Evolutionary conservation across 2,113 vertebrate genomes (phyloP), one percentile per base, ranked within the genome.

Genomic region (Otocyon megalotis): DNA sequence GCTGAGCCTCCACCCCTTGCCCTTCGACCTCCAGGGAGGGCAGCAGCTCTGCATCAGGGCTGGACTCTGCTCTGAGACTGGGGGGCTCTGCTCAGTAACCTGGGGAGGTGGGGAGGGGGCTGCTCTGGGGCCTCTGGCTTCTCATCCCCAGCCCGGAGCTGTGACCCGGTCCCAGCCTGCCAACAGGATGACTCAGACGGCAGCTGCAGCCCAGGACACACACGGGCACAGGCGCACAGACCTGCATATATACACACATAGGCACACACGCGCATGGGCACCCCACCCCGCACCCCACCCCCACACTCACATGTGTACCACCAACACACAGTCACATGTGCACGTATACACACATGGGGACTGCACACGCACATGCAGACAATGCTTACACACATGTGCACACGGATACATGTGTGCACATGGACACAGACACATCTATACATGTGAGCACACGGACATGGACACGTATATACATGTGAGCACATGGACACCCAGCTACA

Each of bases 231-330:
- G 9, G 1, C 48, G 8, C 17, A 28, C 24, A 60, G 4, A 5
- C 32, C 50, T 10, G 50, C 22, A 13, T 7, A 79, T 0, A 71
- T 8, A 26, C 32, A 53, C 24, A 43, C 1, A 28, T 8, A 26
- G 8, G 30, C 43, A 60, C 10, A 16, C n/a, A n/a, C 16, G 58
- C 22, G 30, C 2, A 26, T 7, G 32, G 4, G 48, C 62, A 43
- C 1, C n/a, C 5, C 12, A 12, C 58, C 35, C 71, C 11, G 37
- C 19, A 24, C 11, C 20, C 76, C 10, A 0, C 26, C 5, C 26
- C 67, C 13, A 8, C 58, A 35, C 8, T 0, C 37, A 17, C 13
- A 30, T 17, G 10, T 7, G 2, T 8, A 24, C 28, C 11, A 8
- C 30, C 65, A 9, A 12, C 13, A 28, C 79, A 32, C 67, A 9